Evolutionary conservation across 2,797 vertebrate species (phyloP).

Genomic region (Okamejei kenojei): DNA sequence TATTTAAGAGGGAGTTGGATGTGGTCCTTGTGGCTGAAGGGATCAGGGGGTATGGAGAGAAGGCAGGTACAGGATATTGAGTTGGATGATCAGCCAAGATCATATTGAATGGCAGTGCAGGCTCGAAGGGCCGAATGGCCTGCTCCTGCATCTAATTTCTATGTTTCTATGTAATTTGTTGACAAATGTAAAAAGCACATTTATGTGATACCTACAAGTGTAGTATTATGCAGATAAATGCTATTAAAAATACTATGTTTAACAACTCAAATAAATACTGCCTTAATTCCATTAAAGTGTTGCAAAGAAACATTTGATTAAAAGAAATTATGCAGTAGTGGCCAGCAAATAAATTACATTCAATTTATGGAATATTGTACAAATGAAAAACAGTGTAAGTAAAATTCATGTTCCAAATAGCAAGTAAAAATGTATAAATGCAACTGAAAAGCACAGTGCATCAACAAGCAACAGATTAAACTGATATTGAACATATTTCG

Average conservation of each 20-base stretch:
- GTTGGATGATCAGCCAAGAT: too few relatives aligned
- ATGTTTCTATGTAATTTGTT: too few relatives aligned
- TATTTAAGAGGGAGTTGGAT: too few relatives aligned
- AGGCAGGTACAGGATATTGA: too few relatives aligned
- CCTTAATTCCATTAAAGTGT: background rate
- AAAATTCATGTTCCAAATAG: conserved; percentile 12
- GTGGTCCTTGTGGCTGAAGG: too few relatives aligned
- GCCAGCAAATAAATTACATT: background rate
- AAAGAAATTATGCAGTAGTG: background rate
- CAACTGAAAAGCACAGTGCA: background rate
- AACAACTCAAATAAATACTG: conserved; percentile 22
- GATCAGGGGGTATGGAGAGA: too few relatives aligned
- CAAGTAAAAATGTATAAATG: conserved; percentile 1
- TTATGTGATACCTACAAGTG: background rate
- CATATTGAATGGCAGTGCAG: too few relatives aligned
- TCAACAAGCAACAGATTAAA: background rate
- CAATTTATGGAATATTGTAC: background rate
- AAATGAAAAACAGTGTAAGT: background rate
- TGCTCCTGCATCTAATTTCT: too few relatives aligned
- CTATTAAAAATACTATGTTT: background rate
- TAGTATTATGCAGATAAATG: background rate
- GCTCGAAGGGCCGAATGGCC: too few relatives aligned
- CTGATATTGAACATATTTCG: background rate
- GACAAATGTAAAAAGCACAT: background rate
- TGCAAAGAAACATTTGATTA: background rate